Evolutionary conservation across 2,797 vertebrate species (phyloP).

Genomic region (Pyrocephalus nanus): DNA sequence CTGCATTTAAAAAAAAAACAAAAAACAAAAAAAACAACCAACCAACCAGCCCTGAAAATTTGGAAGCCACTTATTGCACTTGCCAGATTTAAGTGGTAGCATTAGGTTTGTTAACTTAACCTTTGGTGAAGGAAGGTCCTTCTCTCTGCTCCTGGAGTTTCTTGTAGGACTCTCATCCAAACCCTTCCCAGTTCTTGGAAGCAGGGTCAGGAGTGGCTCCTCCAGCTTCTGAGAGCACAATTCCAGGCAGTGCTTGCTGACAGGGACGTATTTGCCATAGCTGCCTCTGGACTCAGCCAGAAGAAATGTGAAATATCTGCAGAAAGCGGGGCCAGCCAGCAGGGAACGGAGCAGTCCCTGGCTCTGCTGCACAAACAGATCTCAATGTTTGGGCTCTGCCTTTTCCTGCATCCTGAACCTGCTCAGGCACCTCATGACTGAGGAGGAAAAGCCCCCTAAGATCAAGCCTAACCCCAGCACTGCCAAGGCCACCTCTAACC

Average conservation of each 20-base stretch:
- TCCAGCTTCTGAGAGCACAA: neutral
- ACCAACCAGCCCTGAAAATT: neutral
- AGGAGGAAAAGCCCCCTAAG: neutral
- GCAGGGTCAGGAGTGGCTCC: neutral
- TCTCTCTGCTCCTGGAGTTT: neutral
- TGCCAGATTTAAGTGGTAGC: neutral
- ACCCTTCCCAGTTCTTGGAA: neutral
- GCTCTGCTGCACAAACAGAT: rapidly evolving
- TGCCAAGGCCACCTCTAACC: neutral
- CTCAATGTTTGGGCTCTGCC: neutral
- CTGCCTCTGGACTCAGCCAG: neutral
- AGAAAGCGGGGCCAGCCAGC: neutral
- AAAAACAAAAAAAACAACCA: no score
- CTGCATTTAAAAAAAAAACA: neutral
- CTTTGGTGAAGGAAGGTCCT: neutral
- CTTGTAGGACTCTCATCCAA: neutral
- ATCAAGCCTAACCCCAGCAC: rapidly evolving
- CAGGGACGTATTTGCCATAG: neutral
- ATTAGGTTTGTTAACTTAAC: neutral
- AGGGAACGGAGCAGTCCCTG: neutral
- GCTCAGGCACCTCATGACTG: no score
- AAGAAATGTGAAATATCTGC: slow-evolving; percentile 26
- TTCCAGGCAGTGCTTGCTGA: neutral
- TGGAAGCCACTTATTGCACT: neutral
- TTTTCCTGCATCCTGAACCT: neutral